Evolutionary conservation across 2,797 vertebrate genomes (phyloP).

Genomic region (Melanogrammus aeglefinus): DNA sequence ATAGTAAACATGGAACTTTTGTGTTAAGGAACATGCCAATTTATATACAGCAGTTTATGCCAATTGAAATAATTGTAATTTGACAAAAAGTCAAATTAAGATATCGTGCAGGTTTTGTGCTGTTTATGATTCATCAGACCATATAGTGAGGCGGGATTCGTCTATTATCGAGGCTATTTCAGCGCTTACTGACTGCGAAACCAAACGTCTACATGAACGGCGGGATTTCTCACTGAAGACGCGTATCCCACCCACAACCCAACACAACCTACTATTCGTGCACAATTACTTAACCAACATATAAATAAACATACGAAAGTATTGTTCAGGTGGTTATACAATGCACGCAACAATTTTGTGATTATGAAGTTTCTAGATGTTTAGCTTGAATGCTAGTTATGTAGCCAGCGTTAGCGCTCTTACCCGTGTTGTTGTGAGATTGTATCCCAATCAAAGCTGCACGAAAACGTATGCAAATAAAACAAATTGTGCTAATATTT

Average conservation of each 20-base stretch:
- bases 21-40: neutral
- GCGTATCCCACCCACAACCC: neutral
- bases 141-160: too few species aligned
- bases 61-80: neutral
- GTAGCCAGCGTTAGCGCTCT: constrained; percentile 56
- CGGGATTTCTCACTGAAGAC: neutral
- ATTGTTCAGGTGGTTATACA: neutral
- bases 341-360: neutral
- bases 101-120: neutral
- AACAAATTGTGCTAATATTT: constrained; percentile 34
- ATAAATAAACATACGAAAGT: neutral
- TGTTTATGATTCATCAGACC: neutral
- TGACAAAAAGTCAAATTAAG: neutral
- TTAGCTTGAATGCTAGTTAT: constrained; percentile 61
- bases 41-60: neutral
- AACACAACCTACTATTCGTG: neutral
- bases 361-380: constrained; percentile 20
- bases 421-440: constrained; percentile 60
- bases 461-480: constrained; percentile 28
- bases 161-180: too few species aligned
- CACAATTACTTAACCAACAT: neutral
- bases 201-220: too few species aligned
- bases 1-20: neutral
- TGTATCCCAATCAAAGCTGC: constrained; percentile 20
- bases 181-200: too few species aligned